Base-by-base conservation (phyloP, 2,888 invertebrate genomes). In the Tetrapedia diversipes region DNA sequence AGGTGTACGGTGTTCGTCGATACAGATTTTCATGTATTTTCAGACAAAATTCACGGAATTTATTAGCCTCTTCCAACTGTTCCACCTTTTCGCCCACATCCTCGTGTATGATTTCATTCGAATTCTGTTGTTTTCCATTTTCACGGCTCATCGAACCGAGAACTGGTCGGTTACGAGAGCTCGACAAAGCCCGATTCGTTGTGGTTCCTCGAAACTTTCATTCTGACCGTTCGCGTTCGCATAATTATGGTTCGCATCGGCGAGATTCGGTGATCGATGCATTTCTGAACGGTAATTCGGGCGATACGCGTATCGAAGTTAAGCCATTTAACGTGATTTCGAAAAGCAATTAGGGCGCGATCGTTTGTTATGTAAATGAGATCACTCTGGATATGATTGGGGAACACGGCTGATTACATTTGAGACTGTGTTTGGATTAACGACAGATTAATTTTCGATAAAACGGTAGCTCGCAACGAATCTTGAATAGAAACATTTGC, bases 321-420 rank as follows among this genome's bases (percentile, higher is more conserved):
- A 19, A 51, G 6, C 16, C 39, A 22, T 53, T 64, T 29, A 53
- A 53, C 22, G 19, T 8, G 49, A 51, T 51, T 51, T 4, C 19
- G 2, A 0, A 19, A 37, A 14, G 8, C 22, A 41, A 64, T 53
- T 41, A 29, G 10, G 16, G 1, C 2, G 19, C 6, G 10, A 53
- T 24, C 29, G 49, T 51, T 51, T 53, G 39, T 32, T 53, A 32
- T 64, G 39, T 41, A 29, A 39, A 29, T 19, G 11, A 19, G 22
- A 47, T 32, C 29, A 16, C 19, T 29, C 41, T 37, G 10, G 19
- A 1, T 37, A 14, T 22, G 29, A 51, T 53, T 14, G 10, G 14
- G 8, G 19, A n/a, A 19, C n/a, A 16, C 41, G 27, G 27, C n/a
- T 49, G 6, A 53, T 4, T 19, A 51, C 29, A 51, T 32, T 11